phyloP scores from a whole-genome alignment of 2,797 vertebrate species.

The Neosilurus hyrtlii region DNA sequence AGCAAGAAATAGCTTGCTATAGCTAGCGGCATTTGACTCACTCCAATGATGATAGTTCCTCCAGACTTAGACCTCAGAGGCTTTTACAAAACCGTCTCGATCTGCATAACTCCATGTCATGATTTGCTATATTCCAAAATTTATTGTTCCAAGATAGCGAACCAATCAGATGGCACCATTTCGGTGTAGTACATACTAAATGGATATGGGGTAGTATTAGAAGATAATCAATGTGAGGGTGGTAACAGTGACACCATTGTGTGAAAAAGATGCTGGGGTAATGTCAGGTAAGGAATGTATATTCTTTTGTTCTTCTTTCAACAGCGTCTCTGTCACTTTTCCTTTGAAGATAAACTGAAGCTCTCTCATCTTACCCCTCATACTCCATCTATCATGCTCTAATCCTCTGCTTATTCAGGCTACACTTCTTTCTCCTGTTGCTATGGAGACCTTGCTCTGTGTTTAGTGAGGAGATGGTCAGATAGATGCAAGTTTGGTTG shows the following conservation, averaged over 20 bases:
- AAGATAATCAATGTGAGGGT: not conserved
- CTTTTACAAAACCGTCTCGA: too few relatives aligned
- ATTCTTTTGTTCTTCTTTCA: not conserved
- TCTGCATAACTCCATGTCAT: too few relatives aligned
- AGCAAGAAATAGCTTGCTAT: too few relatives aligned
- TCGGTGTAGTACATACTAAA: too few relatives aligned
- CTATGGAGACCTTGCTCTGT: conserved; percentile 68
- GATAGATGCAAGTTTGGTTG: conserved; percentile 3
- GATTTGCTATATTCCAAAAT: too few relatives aligned
- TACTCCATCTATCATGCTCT: conserved; percentile 48
- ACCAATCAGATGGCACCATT: too few relatives aligned
- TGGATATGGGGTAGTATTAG: too few relatives aligned
- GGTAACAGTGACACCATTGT: not conserved
- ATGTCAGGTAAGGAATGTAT: too few relatives aligned
- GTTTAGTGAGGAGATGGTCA: conserved; percentile 27
- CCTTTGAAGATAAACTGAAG: conserved; percentile 48
- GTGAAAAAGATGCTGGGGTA: not conserved
- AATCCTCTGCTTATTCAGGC: conserved; percentile 49
- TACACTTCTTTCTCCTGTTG: conserved; percentile 67
- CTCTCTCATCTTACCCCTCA: conserved; percentile 61
- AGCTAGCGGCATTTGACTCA: too few relatives aligned
- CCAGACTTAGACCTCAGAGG: too few relatives aligned
- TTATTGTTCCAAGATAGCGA: too few relatives aligned
- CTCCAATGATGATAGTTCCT: too few relatives aligned
- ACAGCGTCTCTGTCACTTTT: conserved; percentile 39